Base-by-base conservation (phyloP, 2,888 invertebrate species). In the Eledone cirrhosa region DNA sequence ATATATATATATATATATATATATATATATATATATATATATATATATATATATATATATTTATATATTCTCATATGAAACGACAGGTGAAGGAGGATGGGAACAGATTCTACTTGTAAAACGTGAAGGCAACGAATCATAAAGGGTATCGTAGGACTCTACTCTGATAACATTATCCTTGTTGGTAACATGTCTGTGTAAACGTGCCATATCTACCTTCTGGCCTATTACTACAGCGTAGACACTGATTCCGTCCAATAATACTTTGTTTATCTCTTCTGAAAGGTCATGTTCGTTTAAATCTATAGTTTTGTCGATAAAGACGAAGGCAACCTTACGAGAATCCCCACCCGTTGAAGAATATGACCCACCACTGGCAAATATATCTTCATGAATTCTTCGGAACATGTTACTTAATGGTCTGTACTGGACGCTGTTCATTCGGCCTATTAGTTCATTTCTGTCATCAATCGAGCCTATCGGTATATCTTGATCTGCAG, bases 391-490 rank as follows among this genome's bases (percentile, higher is more conserved):
- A 22, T 41, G 72, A n/a, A 72, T 31, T 8, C 72, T 29, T 16
- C 29, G 41, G 41, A 72, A 72, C 22, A 72, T 16, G 7, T n/a
- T 41, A 24, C 72, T 33, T 31, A 72, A n/a, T 8, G 72, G 72
- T 31, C 41, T 31, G 7, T 29, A 72, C 41, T 41, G 22, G 1
- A 72, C 31, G 29, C 24, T 22, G 31, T 13, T 11, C 11, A 72
- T 72, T 33, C 41, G 31, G 19, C 31, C 41, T 16, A 72, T n/a
- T 19, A 72, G 27, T n/a, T 72, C 72, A 11, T 41, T 31, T 14
- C n/a, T 72, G 72, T 41, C 41, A 72, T 72, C 41, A 33, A 72
- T 41, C 31, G 72, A 72, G 31, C 72, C 72, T 8, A 41, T n/a
- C 31, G n/a, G 22, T 24, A 72, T 24, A n/a, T 41, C 72, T 41